These are phyloP conservation scores for Catostylus mosaicus DNA, from an alignment of 30 jellyfish, hydroid and myxozoan genomes.

Conservation along the genomic window DNA sequence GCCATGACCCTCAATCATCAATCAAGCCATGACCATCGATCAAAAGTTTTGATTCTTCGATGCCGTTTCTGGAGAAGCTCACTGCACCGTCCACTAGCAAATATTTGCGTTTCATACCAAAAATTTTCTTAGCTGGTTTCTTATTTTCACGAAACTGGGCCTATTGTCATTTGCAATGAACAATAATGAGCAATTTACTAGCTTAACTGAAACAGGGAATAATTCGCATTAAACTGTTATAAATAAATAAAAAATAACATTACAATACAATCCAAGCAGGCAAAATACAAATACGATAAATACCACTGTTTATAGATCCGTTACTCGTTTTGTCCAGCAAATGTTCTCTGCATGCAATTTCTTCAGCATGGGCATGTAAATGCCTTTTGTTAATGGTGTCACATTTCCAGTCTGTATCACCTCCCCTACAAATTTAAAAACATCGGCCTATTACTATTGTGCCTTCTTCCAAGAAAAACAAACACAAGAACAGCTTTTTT, in stretches of 20 bases:
- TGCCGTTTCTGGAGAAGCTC: background rate
- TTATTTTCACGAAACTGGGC: too few relatives aligned
- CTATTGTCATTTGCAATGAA: too few relatives aligned
- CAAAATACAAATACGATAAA: constrained; percentile 5
- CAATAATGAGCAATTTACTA: too few relatives aligned
- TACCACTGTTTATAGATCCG: constrained; percentile 28
- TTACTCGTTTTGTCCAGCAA: constrained; percentile 62
- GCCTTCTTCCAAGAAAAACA: background rate
- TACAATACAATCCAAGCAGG: too few relatives aligned
- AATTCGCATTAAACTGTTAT: too few relatives aligned
- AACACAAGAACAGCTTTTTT: too few relatives aligned
- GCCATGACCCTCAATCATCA: background rate
- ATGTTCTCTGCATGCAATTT: constrained; percentile 81
- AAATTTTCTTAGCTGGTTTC: too few relatives aligned
- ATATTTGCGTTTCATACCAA: too few relatives aligned
- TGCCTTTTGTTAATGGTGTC: constrained; percentile 74
- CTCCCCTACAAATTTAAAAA: constrained; percentile 64
- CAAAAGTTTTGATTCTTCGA: background rate
- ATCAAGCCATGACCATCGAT: too few relatives aligned
- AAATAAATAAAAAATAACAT: too few relatives aligned
- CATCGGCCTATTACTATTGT: background rate
- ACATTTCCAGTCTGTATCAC: constrained; percentile 85
- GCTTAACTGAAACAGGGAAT: too few relatives aligned
- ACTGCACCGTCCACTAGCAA: constrained; percentile 3
- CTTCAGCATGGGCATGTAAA: constrained; percentile 88